Base-by-base conservation (phyloP, 2,797 vertebrate species). In the Coreius guichenoti region DNA sequence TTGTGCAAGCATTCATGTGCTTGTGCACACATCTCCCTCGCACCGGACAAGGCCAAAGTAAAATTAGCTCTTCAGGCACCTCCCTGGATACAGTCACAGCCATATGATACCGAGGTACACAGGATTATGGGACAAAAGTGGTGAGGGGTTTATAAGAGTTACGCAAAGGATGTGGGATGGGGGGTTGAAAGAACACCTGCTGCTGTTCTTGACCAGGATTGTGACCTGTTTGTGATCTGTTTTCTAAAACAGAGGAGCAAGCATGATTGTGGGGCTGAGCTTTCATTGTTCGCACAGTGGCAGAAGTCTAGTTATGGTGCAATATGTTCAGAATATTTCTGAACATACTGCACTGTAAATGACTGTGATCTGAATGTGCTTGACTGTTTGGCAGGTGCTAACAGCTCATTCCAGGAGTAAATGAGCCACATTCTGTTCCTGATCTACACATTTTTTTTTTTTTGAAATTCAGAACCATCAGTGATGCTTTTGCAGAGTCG, bases 351-450 rank as follows among this genome's bases (percentile, higher is more conserved):
- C 16, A 79, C 6, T 21, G 79, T 75, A 81, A 79, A 81, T 75
- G 84, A 74, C 68, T 81, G 75, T 85, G 56, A 86, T 81, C 58
- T 31, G 78, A 74, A 36, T 86, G 78, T 74, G 78, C 72, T 45
- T 74, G 78, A 29, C 58, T 74, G 58, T 81, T 80, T 75, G 69
- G 72, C 84, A 81, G 68, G 70, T 80, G 68, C 49, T 79, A 49
- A 77, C 82, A 80, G 65, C 76, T 80, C 29, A 54, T 80, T 80
- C 51, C 65, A 56, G 39, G 23, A 39, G 26, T 81, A 76, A 74
- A 75, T 75, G 54, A 85, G 33, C 36, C 74, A 69, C 49, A 56
- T 36, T n/a, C 49, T 77, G 75, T 70, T 84, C 65, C 51, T 45
- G 74, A 47, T n/a, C 26, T 29, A 8, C 61, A 29, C 14, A 14